Base-by-base conservation (phyloP, 2,797 vertebrate species). In the Gephyroberyx darwinii region DNA sequence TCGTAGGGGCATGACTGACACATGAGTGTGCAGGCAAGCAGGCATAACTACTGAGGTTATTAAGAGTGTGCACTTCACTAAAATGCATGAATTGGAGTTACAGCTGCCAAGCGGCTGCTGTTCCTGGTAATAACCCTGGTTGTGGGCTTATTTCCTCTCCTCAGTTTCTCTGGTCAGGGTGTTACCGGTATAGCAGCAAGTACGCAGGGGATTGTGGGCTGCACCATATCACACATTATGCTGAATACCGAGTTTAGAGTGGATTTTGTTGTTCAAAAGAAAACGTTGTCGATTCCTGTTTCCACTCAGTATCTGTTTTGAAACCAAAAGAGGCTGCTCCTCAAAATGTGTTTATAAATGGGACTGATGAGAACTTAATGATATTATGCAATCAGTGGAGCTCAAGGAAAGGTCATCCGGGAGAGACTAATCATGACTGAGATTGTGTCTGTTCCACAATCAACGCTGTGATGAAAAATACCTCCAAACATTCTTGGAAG, bases 1-100 rank as follows among this genome's bases (percentile, higher is more conserved):
- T 64, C 60, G 22, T 22, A 26, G 33, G 35, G 69, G 65, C 45
- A 65, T 72, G 82, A 80, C 73, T 69, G 73, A 75, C 70, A 84
- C 54, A 77, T 70, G 71, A 78, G 47, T n/a, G 30, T 55, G 5
- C 50, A 51, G 19, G 26, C 67, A 5, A 12, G 62, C 30, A 22
- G 62, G 47, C 30, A 43, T 17, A 60, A 60, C 60, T 47, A 62
- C 5, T 12, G 0, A 9, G 35, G 43, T 63, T 22, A 65, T 52
- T 59, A 58, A 52, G 66, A 68, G n/a, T 13, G 35, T 0, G 16
- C 0, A n/a, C 51, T 26, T 63, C 53, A 5, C 57, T 37, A 4
- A 72, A 81, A 71, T 14, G n/a, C 39, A 53, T 55, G 22, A 47
- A 62, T 58, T 35, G 37, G 12, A 61, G 45, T 33, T 70, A 45